phyloP scores from a whole-genome alignment of 2,113 vertebrate species.

The Siniperca knerii region DNA sequence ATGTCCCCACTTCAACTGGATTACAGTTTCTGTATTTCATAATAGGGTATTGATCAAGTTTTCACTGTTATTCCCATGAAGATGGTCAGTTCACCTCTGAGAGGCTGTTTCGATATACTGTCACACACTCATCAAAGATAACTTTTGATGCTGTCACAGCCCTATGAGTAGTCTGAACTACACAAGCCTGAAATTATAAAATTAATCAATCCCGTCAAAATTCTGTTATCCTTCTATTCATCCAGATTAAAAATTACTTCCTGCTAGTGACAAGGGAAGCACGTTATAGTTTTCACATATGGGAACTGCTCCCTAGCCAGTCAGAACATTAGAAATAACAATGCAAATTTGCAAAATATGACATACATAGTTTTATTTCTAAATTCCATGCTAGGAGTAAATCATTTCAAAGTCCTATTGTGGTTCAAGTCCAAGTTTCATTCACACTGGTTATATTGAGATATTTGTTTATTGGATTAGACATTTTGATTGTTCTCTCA shows the following conservation, averaged over 20 bases:
- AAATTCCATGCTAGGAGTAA: background rate
- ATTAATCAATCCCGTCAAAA: background rate
- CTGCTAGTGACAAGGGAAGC: background rate
- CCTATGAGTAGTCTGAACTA: too few relatives aligned
- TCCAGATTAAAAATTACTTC: background rate
- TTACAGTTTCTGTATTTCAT: background rate
- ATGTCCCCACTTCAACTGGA: slow-evolving; percentile 19
- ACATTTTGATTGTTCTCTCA: background rate
- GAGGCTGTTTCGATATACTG: too few relatives aligned
- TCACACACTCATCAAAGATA: background rate
- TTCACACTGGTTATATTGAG: background rate
- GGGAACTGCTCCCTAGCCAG: background rate
- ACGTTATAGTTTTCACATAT: background rate
- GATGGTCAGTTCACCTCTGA: background rate
- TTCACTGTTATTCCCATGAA: background rate
- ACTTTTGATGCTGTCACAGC: background rate
- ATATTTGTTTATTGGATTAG: background rate
- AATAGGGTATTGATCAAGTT: background rate
- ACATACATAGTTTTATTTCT: background rate
- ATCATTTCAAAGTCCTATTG: background rate
- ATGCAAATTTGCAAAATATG: background rate
- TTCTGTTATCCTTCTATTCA: background rate
- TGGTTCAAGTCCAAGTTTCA: background rate
- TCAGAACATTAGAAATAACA: background rate
- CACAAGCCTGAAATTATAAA: background rate